Percentiles rank a stretch among this genome's conserved stretches.
Conservation (phyloP, 2,888 invertebrate genomes). For the Dasysyrphus tricinctus region DNA sequence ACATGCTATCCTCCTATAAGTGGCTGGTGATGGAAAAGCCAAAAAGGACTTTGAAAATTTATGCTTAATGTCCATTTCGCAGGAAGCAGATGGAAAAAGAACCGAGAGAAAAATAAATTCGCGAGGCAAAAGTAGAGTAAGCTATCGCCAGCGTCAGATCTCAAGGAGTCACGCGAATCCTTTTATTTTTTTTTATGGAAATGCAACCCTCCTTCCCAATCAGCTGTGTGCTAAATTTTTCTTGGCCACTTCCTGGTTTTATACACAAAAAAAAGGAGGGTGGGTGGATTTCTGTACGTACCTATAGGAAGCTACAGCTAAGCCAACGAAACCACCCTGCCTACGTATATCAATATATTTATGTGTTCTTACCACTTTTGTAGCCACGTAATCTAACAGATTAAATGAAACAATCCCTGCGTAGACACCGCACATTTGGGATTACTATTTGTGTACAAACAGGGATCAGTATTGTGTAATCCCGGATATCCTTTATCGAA, state of each 20-base stretch:
- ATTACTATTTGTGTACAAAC: slow-evolving; percentile 49
- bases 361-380: slow-evolving; percentile 62
- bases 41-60: slow-evolving; percentile 67
- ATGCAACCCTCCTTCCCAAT: slow-evolving; percentile 2
- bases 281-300: neutral
- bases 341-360: slow-evolving; percentile 41
- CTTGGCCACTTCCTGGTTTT: neutral
- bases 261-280: no score
- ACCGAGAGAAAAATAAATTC: slow-evolving; percentile 38
- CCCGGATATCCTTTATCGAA: slow-evolving; percentile 75
- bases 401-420: slow-evolving; percentile 69
- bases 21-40: slow-evolving; percentile 66
- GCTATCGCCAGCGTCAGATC: slow-evolving; percentile 67
- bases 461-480: slow-evolving; percentile 69
- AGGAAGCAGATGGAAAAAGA: slow-evolving; percentile 51
- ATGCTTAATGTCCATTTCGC: slow-evolving; percentile 70
- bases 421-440: slow-evolving; percentile 69
- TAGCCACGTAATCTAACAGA: slow-evolving; percentile 65
- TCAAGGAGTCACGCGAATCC: slow-evolving; percentile 69
- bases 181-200: slow-evolving; percentile 26
- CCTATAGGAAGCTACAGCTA: neutral
- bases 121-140: slow-evolving; percentile 49
- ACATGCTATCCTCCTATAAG: slow-evolving; percentile 48
- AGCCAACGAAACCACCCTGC: neutral
- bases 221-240: slow-evolving; percentile 29